Evolutionary conservation across 1,140 invertebrate species (phyloP).

Genomic region (Drosophila willistoni): DNA sequence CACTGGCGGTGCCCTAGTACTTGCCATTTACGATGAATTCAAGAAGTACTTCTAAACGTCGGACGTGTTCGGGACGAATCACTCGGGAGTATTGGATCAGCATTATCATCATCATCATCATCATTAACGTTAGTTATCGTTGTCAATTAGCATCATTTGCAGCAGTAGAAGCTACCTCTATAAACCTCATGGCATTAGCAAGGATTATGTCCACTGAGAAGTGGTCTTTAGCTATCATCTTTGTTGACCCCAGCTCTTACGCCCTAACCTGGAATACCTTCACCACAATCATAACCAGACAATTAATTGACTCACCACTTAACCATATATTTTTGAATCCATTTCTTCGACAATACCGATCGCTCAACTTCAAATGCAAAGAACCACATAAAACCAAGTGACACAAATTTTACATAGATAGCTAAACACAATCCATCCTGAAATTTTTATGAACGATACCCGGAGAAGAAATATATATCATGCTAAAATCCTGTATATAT

Average conservation of each 20-base stretch:
- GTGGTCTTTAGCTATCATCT: neutral
- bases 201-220: no score
- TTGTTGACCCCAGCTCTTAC: no score
- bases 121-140: neutral
- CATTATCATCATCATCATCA: neutral
- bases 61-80: neutral
- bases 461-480: neutral
- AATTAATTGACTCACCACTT: no score
- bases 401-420: neutral
- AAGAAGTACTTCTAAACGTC: constrained; percentile 84
- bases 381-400: no score
- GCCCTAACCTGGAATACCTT: neutral
- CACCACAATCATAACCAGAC: neutral
- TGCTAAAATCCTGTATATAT: neutral
- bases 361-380: neutral
- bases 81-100: neutral
- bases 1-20: constrained; percentile 91
- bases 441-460: neutral
- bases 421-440: neutral
- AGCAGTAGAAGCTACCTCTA: no score
- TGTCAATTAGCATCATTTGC: neutral
- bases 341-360: neutral
- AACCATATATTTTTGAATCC: neutral
- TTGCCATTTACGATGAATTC: constrained; percentile 91
- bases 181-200: no score